Evolutionary conservation across 2,888 invertebrate genomes (phyloP), one percentile per base, ranked within the genome.

Genomic region (Marronus borbonicus): DNA sequence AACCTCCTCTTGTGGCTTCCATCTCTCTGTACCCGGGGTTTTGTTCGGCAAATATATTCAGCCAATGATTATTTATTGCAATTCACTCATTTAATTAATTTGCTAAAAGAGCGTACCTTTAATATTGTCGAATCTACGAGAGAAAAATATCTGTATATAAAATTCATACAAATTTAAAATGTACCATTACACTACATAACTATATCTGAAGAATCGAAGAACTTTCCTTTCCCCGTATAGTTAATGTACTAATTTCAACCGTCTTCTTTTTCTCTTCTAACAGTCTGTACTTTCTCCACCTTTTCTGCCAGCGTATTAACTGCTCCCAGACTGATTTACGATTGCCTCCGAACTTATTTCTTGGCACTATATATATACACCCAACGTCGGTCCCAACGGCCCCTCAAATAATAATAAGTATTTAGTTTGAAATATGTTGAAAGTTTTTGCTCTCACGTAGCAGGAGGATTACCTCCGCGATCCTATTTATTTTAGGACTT

Each of bases 401-500:
- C 49, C 68, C 50, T 68, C 68, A 62, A 74, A 74, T 58, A 74
- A 74, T 60, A 74, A 62, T 62, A 58, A 74, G 74, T 36, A 62
- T 60, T 58, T 58, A 58, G 62, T 62, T 31, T 60, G 74, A 74
- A 60, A 58, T 74, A 44, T 74, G 74, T 74, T 62, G 74, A 74
- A 74, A 74, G 72, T 72, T 72, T 72, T 72, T 55, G 72, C 55
- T 20, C 58, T 17, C 60, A 74, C 74, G 60, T 74, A 49, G 68
- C 68, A 68, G 24, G 20, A 14, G 68, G 68, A 68, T 68, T 68
- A 68, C 68, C 49, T 24, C 8, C 44, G 28, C 49, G 49, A 68
- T 49, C 68, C 68, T 68, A 68, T 44, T 68, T 68, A 68, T 68
- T 68, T 68, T 68, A 49, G 24, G 17, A 20, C 68, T 49, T 68